phyloP scores from a whole-genome alignment of 2,797 vertebrate species.

The Crypturellus tataupa region DNA sequence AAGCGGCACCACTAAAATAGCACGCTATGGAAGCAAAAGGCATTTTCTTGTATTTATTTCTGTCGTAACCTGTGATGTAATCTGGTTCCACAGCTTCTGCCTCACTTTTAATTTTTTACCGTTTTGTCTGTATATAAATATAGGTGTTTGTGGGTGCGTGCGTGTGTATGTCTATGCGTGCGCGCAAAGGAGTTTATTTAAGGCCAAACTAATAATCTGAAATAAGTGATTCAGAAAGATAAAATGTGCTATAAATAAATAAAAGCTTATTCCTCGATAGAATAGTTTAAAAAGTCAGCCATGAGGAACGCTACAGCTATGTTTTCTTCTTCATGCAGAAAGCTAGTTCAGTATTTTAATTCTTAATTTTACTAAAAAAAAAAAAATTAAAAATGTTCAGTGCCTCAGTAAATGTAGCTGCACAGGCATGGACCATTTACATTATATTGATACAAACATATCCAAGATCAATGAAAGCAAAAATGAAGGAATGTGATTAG shows the following conservation, averaged over 20 bases:
- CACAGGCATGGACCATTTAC: neutral
- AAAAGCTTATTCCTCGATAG: slow-evolving; percentile 26
- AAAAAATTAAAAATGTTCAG: neutral
- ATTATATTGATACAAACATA: neutral
- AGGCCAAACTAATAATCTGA: slow-evolving; percentile 37
- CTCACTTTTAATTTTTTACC: slow-evolving; percentile 45
- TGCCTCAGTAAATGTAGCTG: neutral
- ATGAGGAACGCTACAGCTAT: neutral
- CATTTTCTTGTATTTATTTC: slow-evolving; percentile 76
- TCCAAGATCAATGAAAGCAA: neutral
- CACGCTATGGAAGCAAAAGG: slow-evolving; percentile 70
- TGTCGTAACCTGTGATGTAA: slow-evolving; percentile 78
- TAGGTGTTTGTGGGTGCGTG: neutral
- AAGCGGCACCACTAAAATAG: slow-evolving; percentile 79
- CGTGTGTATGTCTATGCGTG: neutral
- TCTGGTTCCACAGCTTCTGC: slow-evolving; percentile 61
- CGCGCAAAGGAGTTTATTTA: neutral
- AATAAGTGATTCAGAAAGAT: slow-evolving; percentile 40
- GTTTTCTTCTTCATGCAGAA: neutral
- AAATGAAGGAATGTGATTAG: neutral
- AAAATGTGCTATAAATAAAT: slow-evolving; percentile 45
- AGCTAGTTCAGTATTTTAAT: neutral
- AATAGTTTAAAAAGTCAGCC: slow-evolving; percentile 1
- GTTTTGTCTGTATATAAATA: neutral
- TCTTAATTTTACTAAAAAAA: neutral